Base-by-base conservation (phyloP, 2,113 vertebrate genomes). In the Heterocephalus glaber region DNA sequence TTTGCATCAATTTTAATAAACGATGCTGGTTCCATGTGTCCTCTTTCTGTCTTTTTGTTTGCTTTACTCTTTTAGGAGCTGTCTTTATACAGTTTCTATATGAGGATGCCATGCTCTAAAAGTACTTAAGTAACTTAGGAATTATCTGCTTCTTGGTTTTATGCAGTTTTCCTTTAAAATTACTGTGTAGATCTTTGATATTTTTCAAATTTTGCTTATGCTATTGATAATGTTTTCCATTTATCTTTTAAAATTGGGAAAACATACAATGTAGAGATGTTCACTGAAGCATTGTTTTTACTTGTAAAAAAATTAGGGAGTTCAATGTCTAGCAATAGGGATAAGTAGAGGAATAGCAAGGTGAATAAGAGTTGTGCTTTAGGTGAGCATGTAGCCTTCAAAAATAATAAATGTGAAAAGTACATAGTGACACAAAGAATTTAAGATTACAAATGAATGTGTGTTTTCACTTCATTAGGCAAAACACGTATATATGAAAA, bases 1-100 rank as follows among this genome's bases (percentile, higher is more conserved):
- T 95, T 83, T 87, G 35, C 33, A 22, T 68, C 84, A 4, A n/a
- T 84, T 94, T 92, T 88, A 26, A 41, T n/a, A 66, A 86, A 13
- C 16, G 30, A 3, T 58, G 4, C 12, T 44, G 61, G 4, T 12
- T 24, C 72, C 12, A 30, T 63, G 5, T 12, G 4, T 60, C 82
- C 6, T 81, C 10, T 68, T 5, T 86, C 49, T 68, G 30, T 33
- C n/a, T 88, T 85, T 74, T 35, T 24, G 30, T 38, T 68, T 88
- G 33, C 30, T 56, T 70, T 79, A 41, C 68, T 91, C 52, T 63
- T 61, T 93, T 82, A 38, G 41, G 49, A 38, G 68, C 61, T 35
- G 9, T 81, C 38, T 13, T 52, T n/a, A 38, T 30, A 47, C 1
- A 17, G 17, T 54, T 79, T 60, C 30, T 41, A 38, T 24, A 33